Conservation (phyloP, 2,797 vertebrate genomes). For the Nyctalus aviator region DNA sequence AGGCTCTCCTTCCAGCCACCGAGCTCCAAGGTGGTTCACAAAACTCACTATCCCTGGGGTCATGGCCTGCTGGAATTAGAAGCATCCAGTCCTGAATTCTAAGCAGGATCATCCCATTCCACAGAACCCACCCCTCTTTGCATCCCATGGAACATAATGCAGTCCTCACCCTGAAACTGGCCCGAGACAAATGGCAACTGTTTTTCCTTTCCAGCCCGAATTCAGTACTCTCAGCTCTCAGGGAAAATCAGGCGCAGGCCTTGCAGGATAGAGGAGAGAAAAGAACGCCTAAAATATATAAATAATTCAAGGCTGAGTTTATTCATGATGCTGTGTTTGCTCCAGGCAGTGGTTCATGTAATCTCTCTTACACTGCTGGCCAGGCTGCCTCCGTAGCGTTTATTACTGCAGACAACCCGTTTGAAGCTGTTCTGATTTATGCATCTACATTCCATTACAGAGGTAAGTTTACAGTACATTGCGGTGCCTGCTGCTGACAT, state of each 20-base stretch:
- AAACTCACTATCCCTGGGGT: neutral
- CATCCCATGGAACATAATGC: neutral
- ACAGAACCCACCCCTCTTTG: accelerated
- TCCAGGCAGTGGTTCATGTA: conserved; percentile 79
- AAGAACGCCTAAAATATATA: conserved; percentile 84
- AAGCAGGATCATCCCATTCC: neutral
- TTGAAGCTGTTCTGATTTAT: conserved; percentile 81
- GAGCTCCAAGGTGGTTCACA: neutral
- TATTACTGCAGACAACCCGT: conserved; percentile 77
- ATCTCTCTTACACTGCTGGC: conserved; percentile 77
- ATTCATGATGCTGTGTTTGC: conserved; percentile 77
- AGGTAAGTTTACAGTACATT: conserved; percentile 74
- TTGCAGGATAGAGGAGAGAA: conserved; percentile 76
- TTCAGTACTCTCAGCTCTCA: conserved; percentile 68
- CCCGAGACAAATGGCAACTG: conserved; percentile 66
- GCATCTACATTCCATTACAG: conserved; percentile 75
- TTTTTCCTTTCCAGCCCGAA: conserved; percentile 79
- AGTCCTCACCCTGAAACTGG: conserved; percentile 25
- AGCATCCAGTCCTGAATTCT: neutral
- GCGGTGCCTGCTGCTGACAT: conserved; percentile 57
- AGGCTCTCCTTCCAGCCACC: neutral
- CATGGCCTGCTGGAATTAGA: neutral
- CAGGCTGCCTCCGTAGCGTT: conserved; percentile 54
- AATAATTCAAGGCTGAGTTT: conserved; percentile 86
- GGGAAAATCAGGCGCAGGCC: conserved; percentile 76